These are phyloP conservation scores for Zaprionus camerounensis DNA, from an alignment of 1,140 invertebrate genomes.

Conservation along the genomic window DNA sequence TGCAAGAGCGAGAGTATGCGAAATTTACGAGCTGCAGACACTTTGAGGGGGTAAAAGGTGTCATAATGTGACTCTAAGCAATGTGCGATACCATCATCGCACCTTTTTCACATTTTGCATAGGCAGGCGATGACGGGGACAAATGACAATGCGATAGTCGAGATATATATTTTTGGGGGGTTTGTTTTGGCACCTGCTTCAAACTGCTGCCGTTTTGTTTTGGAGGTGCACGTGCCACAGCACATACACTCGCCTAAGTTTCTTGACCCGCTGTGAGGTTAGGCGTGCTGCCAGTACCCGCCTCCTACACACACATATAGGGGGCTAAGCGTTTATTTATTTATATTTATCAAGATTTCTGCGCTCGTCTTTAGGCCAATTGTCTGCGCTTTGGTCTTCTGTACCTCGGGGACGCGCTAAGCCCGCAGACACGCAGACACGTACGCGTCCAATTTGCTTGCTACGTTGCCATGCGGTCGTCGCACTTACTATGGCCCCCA, in stretches of 20 bases:
- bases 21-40: constrained; percentile 37
- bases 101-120: constrained; percentile 27
- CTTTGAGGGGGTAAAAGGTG: constrained; percentile 36
- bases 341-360: constrained; percentile 53
- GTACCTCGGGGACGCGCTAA: constrained; percentile 18
- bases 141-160: constrained; percentile 11
- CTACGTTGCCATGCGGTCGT: constrained; percentile 10
- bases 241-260: constrained; percentile 9
- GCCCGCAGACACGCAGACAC: constrained; percentile 34
- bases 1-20: neutral
- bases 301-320: neutral
- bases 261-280: constrained; percentile 58
- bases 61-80: constrained; percentile 59
- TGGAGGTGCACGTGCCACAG: constrained; percentile 31
- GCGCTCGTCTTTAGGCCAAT: constrained; percentile 39
- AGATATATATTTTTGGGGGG: constrained; percentile 11
- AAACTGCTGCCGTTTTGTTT: constrained; percentile 28
- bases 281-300: constrained; percentile 37
- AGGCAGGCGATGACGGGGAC: neutral
- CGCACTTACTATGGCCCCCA: constrained; percentile 3
- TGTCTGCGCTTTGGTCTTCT: constrained; percentile 12
- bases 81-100: constrained; percentile 59
- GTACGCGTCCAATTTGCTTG: constrained; percentile 26
- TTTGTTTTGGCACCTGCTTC: constrained; percentile 16
- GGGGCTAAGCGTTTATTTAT: constrained; percentile 52